Percentiles rank a stretch among this genome's conserved stretches.
These are phyloP conservation scores for Sepiola atlantica DNA, from an alignment of 2,888 invertebrate genomes.

Conservation along the genomic window DNA sequence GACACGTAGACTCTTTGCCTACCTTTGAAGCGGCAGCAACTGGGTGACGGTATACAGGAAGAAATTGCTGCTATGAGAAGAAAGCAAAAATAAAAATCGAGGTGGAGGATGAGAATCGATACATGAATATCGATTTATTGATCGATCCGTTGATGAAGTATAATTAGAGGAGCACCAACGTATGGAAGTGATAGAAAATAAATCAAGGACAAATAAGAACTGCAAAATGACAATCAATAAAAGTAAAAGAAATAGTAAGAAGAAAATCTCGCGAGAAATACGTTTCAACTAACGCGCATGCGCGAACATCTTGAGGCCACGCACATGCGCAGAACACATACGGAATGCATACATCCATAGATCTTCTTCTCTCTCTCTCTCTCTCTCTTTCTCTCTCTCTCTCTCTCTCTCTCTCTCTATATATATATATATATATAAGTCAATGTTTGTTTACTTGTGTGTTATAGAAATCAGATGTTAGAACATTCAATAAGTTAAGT, in stretches of 20 bases:
- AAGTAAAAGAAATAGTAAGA: background rate
- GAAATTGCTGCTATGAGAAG: too few species aligned
- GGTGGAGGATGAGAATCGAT: background rate
- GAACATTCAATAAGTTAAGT: too few species aligned
- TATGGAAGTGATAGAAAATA: background rate
- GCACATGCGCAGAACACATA: background rate
- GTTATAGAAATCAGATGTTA: too few species aligned
- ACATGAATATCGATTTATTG: background rate
- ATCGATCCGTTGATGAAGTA: background rate
- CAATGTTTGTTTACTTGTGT: too few species aligned
- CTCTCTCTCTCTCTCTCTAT: too few species aligned
- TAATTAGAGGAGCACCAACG: background rate
- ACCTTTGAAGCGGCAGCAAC: too few species aligned
- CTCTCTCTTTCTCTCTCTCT: too few species aligned
- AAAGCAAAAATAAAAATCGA: background rate
- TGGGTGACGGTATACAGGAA: too few species aligned
- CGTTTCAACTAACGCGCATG: background rate
- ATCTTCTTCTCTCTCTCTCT: too few species aligned
- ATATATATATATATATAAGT: too few species aligned
- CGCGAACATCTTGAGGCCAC: background rate
- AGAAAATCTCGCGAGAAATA: background rate
- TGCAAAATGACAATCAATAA: background rate
- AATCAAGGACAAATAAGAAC: background rate
- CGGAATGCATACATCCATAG: too few species aligned
- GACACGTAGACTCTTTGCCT: too few species aligned